A percentile compares a stretch with the other conserved stretches of the same genome.
These are phyloP conservation scores for Crepidodera aurea DNA, from an alignment of 2,888 invertebrate genomes.

Conservation along the genomic window DNA sequence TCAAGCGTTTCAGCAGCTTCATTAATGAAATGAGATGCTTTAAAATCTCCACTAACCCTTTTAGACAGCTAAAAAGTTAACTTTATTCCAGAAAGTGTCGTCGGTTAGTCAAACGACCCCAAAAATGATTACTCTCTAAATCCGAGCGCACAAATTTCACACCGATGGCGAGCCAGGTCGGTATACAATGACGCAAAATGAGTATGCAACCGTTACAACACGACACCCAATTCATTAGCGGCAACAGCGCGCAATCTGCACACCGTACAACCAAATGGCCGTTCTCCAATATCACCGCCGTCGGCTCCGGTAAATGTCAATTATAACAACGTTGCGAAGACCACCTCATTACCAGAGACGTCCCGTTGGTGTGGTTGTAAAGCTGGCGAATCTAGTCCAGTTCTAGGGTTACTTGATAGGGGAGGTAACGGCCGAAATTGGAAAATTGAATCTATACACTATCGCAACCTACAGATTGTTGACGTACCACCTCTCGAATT, in stretches of 20 bases:
- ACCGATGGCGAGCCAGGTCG: constrained; percentile 12
- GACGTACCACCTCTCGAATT: too few relatives aligned
- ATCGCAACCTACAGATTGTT: too few relatives aligned
- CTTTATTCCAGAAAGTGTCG: constrained; percentile 7
- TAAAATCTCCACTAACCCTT: constrained; percentile 6
- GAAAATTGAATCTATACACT: too few relatives aligned
- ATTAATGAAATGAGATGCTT: constrained; percentile 2
- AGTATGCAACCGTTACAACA: constrained; percentile 33
- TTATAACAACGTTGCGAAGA: constrained; percentile 42
- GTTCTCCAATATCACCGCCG: constrained; percentile 42
- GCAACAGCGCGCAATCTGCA: constrained; percentile 36
- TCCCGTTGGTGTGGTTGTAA: constrained; percentile 21
- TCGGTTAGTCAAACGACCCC: constrained; percentile 4
- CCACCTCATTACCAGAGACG: constrained; percentile 47
- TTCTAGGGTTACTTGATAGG: neutral
- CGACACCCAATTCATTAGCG: constrained; percentile 39
- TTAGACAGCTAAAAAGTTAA: constrained; percentile 5
- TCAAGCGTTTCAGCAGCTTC: neutral
- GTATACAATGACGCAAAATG: constrained; percentile 26
- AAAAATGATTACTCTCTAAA: constrained; percentile 16
- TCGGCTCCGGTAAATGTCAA: constrained; percentile 45
- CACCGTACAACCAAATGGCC: constrained; percentile 39
- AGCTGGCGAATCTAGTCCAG: constrained; percentile 4
- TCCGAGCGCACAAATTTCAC: constrained; percentile 25
- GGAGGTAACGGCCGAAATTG: neutral